Conservation (phyloP, 2,888 invertebrate genomes). For the Drosophila austrosaltans region DNA sequence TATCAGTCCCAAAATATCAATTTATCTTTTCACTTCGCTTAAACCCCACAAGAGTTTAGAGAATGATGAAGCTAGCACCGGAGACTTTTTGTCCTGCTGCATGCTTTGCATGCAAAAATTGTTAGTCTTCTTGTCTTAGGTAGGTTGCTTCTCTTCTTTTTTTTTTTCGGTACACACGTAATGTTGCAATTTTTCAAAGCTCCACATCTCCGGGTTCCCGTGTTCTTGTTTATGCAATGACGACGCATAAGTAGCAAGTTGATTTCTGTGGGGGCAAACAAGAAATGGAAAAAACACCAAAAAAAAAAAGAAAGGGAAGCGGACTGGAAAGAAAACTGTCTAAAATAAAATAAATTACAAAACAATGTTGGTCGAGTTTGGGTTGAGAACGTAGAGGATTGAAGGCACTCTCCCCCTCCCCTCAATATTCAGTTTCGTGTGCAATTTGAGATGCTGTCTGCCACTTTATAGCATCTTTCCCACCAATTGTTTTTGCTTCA, state of each 20-base stretch:
- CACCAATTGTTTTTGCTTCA: slow-evolving; percentile 27
- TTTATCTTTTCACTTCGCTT: slow-evolving; percentile 42
- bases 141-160: background rate
- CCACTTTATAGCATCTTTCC: slow-evolving; percentile 43
- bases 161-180: slow-evolving; percentile 52
- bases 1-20: slow-evolving; percentile 46
- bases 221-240: slow-evolving; percentile 61
- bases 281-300: background rate
- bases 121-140: slow-evolving; percentile 17
- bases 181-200: slow-evolving; percentile 66
- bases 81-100: slow-evolving; percentile 29
- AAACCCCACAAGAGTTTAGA: slow-evolving; percentile 17
- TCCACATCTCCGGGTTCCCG: slow-evolving; percentile 3
- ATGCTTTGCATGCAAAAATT: slow-evolving; percentile 50
- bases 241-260: slow-evolving; percentile 74
- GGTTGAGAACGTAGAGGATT: background rate
- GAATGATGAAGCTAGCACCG: slow-evolving; percentile 25
- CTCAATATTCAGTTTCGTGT: slow-evolving; percentile 37
- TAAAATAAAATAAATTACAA: slow-evolving; percentile 77
- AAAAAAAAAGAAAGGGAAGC: too few species aligned
- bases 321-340: slow-evolving; percentile 66
- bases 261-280: slow-evolving; percentile 30
- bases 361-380: slow-evolving; percentile 64
- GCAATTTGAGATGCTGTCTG: slow-evolving; percentile 44
- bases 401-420: slow-evolving; percentile 14